Evolutionary conservation across 92 coral and sea anemone genomes (phyloP).

Genomic region (Palythoa grandis): DNA sequence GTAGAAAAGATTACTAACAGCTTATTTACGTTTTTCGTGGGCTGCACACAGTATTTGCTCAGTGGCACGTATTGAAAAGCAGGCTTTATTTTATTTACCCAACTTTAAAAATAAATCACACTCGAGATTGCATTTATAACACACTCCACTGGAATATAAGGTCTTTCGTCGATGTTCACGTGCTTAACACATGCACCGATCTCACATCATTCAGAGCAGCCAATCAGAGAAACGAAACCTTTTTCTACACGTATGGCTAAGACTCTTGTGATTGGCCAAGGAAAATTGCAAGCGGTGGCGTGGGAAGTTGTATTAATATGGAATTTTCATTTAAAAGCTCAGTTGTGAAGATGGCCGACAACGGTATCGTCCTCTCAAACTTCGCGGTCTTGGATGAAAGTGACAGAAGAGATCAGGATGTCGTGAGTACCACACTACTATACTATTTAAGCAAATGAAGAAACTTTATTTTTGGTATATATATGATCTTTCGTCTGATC

Average conservation of each 20-base stretch:
- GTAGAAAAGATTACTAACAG: too few species aligned
- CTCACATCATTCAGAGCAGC: neutral
- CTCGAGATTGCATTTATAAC: too few species aligned
- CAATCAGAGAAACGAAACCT: neutral
- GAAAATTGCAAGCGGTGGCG: too few species aligned
- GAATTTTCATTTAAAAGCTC: too few species aligned
- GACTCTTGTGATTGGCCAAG: neutral
- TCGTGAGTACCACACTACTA: neutral
- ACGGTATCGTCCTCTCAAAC: neutral
- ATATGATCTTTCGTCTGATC: neutral
- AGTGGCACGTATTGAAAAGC: too few species aligned
- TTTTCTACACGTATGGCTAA: neutral
- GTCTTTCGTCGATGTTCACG: neutral
- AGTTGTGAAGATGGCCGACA: slow-evolving; percentile 6
- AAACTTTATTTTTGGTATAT: neutral
- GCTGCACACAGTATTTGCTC: too few species aligned
- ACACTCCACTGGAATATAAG: too few species aligned
- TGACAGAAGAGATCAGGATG: neutral
- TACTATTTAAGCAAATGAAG: too few species aligned
- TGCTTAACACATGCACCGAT: neutral
- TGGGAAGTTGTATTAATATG: neutral
- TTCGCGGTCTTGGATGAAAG: neutral
- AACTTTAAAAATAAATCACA: too few species aligned
- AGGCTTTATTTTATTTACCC: too few species aligned
- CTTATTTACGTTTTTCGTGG: too few species aligned